Percentiles rank a stretch among this genome's conserved stretches.
Evolutionary conservation across 2,113 vertebrate genomes (phyloP).

Genomic region (Zosterops borbonicus): DNA sequence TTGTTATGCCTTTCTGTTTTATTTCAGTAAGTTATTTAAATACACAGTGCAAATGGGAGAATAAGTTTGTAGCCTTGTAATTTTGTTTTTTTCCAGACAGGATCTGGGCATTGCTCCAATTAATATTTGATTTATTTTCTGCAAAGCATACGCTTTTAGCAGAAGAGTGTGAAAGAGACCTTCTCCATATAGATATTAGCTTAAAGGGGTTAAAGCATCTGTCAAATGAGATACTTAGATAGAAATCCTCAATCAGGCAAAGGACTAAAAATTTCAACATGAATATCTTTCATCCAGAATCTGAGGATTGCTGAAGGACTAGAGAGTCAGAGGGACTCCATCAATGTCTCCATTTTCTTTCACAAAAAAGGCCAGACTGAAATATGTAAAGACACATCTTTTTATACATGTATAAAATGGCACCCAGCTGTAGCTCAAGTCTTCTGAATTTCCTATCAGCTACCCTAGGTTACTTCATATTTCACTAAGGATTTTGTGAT

Average conservation of each 20-base stretch:
- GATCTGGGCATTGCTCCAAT: constrained; percentile 21
- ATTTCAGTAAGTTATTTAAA: constrained; percentile 20
- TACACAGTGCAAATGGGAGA: background rate
- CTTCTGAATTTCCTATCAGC: background rate
- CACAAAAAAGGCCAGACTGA: background rate
- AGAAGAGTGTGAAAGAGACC: background rate
- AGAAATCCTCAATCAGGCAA: background rate
- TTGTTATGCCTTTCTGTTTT: background rate
- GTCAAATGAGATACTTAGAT: background rate
- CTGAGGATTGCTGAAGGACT: background rate
- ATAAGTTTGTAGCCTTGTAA: background rate
- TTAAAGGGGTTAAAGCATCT: background rate
- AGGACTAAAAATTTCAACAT: constrained; percentile 1
- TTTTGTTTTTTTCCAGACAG: background rate
- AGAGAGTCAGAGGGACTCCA: background rate
- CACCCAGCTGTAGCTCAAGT: background rate
- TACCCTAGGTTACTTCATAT: background rate
- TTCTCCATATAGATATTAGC: background rate
- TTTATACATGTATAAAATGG: background rate
- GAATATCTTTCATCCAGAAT: background rate
- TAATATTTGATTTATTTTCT: constrained; percentile 51
- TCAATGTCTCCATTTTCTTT: background rate
- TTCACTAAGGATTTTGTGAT: background rate
- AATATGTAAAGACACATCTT: background rate
- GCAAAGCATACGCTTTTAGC: constrained; percentile 26